Percentiles rank a stretch among this genome's conserved stretches.
phyloP scores from a whole-genome alignment of 2,113 vertebrate species.

The Haemorhous mexicanus region DNA sequence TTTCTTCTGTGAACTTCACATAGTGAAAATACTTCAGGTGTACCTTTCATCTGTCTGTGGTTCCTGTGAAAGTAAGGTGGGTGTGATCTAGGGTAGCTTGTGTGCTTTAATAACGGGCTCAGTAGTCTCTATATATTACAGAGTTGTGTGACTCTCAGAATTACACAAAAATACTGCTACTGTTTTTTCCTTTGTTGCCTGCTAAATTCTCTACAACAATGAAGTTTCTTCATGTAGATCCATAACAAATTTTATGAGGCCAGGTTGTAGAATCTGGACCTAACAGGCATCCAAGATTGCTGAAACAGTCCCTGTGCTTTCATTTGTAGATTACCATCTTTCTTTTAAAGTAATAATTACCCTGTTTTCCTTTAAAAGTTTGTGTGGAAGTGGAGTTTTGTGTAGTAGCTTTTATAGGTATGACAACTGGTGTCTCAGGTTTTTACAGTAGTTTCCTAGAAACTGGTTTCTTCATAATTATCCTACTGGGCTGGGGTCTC shows the following conservation, averaged over 20 bases:
- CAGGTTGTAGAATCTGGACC: not conserved
- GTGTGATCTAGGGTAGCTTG: not conserved
- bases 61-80: not conserved
- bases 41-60: not conserved
- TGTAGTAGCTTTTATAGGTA: not conserved
- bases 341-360: not conserved
- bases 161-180: not conserved
- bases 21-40: not conserved
- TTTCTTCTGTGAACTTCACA: not conserved
- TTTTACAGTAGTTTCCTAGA: not conserved
- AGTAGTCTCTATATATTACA: not conserved
- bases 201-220: not conserved
- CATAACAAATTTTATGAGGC: not conserved
- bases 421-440: accelerated
- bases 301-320: not conserved
- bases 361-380: not conserved
- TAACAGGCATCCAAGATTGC: not conserved
- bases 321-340: not conserved
- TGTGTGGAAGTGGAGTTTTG: not conserved
- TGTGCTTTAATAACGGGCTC: not conserved
- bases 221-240: not conserved
- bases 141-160: not conserved
- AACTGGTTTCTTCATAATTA: not conserved
- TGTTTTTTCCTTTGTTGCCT: not conserved
- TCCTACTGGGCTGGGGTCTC: accelerated